A percentile compares a stretch with the other conserved stretches of the same genome.
These are phyloP conservation scores for Columba guinea DNA, from an alignment of 2,797 vertebrate species.

Conservation along the genomic window DNA sequence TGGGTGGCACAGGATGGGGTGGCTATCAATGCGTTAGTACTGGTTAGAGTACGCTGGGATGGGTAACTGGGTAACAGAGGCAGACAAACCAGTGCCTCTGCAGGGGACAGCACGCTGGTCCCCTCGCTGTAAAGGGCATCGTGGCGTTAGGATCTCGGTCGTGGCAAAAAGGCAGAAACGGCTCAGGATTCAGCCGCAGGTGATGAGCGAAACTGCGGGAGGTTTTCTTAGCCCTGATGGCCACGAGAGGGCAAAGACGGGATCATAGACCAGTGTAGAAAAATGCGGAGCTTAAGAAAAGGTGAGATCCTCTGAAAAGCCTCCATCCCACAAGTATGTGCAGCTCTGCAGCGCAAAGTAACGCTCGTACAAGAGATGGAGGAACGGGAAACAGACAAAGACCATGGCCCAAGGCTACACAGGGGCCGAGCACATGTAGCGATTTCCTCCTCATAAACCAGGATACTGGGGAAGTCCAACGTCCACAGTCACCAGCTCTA, in stretches of 20 bases:
- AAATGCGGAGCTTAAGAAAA: neutral
- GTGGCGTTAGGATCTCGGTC: neutral
- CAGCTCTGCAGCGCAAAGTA: neutral
- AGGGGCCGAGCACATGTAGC: neutral
- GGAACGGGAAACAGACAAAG: neutral
- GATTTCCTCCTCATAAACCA: neutral
- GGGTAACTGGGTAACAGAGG: neutral
- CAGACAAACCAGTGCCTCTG: neutral
- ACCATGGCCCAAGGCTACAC: neutral
- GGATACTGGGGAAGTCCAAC: neutral
- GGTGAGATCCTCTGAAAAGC: neutral
- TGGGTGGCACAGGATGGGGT: neutral
- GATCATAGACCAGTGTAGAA: neutral
- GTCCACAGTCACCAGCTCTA: neutral
- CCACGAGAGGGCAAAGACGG: neutral
- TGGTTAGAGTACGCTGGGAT: neutral
- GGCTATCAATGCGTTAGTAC: neutral
- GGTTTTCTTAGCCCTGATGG: neutral
- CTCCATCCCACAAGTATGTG: neutral
- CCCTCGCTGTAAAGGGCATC: neutral
- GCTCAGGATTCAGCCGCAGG: slow-evolving; percentile 29
- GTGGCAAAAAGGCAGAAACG: neutral
- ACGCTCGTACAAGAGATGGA: neutral
- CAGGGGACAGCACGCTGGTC: accelerated
- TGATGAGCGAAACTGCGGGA: neutral